Base-by-base conservation (phyloP, 1,140 invertebrate species). In the Solenopsis fugax region DNA sequence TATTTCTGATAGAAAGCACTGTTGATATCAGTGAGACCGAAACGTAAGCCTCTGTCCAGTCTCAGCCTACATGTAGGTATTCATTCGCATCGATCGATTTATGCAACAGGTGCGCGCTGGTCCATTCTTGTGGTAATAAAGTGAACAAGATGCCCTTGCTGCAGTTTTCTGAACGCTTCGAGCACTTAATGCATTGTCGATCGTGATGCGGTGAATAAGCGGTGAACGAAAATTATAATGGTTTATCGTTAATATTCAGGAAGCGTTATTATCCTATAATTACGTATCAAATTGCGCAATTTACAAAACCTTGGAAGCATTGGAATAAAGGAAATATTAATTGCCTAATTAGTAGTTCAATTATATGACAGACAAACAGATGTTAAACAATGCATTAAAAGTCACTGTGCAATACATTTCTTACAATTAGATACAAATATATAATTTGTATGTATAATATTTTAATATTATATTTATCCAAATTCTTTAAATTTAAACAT, bases 21-120 rank as follows among this genome's bases (percentile, higher is more conserved):
- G 54, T 65, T 64, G 24, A 60, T 65, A 48, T 41, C 12, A 16
- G 1, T 50, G 56, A 18, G 52, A 54, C 75, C 56, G 45, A 85
- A 88, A 64, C 60, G 73, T 69, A 89, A 87, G 60, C 62, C 58
- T 24, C 41, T 89, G 88, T 85, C 89, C 89, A 73, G 69, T 89
- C 71, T 65, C 76, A 87, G 88, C 52, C 85, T 84, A 78, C 34
- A 60, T 45, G 58, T 29, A 50, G 65, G 24, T 87, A 92, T 92
- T 92, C 88, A 90, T 92, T 89, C 48, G 48, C 67, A 85, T 48
- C 90, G 85, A 92, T 92, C 92, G 91, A 92, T 92, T 90, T 82
- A 52, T 64, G 87, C 91, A 92, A 92, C 88, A 91, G 90, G 89
- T 91, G 89, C 73, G 6, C 54, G 60, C 52, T 37, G 48, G 77